These are phyloP conservation scores for Villa cingulata DNA, from an alignment of 2,888 invertebrate genomes.

Conservation along the genomic window DNA sequence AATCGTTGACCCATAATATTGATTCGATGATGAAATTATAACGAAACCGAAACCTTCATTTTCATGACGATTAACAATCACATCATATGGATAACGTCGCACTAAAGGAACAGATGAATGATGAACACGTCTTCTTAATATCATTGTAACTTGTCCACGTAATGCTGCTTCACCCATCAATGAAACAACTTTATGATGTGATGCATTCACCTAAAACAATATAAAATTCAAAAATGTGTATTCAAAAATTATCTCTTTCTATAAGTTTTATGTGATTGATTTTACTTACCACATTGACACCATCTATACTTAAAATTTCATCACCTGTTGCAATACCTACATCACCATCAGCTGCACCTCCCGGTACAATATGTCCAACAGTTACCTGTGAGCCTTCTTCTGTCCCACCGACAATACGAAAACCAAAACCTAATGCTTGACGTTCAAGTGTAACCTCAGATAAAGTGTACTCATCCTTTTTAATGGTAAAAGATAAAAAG, in stretches of 20 bases:
- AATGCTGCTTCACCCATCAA: conserved; percentile 81
- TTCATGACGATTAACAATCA: conserved; percentile 77
- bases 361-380: conserved; percentile 92
- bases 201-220: conserved; percentile 50
- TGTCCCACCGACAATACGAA: conserved; percentile 93
- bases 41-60: conserved; percentile 98
- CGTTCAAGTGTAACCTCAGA: conserved; percentile 59
- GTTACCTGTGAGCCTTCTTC: conserved; percentile 95
- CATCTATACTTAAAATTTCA: conserved; percentile 88
- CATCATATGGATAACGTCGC: conserved; percentile 62
- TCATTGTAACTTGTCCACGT: conserved; percentile 72
- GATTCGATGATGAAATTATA: conserved; percentile 89
- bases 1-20: conserved; percentile 63
- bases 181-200: conserved; percentile 87
- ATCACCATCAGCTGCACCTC: conserved; percentile 87
- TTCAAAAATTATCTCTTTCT: background rate
- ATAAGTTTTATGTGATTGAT: background rate
- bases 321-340: conserved; percentile 84
- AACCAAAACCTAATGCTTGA: conserved; percentile 93
- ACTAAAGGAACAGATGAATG: conserved; percentile 26
- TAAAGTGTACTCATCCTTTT: conserved; percentile 25
- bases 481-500: background rate
- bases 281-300: conserved; percentile 52
- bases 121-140: conserved; percentile 47
- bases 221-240: background rate